A percentile compares a stretch with the other conserved stretches of the same genome.
Conservation (phyloP, 2,888 invertebrate species). For the Psylliodes chrysocephalus region DNA sequence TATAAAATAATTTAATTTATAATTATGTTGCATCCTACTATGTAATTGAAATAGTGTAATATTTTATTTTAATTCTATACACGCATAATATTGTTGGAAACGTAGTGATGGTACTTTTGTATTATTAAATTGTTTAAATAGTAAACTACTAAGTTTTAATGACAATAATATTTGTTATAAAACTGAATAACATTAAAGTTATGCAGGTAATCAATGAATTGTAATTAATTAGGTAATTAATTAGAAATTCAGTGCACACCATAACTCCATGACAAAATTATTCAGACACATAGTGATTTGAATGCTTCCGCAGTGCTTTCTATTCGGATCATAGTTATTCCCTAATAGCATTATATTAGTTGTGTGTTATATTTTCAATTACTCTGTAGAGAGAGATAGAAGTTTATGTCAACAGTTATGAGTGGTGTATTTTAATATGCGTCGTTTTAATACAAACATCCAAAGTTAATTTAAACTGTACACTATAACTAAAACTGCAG, state of each 20-base stretch:
- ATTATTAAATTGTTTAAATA: too few relatives aligned
- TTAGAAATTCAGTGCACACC: slow-evolving; percentile 12
- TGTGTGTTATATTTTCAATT: slow-evolving; percentile 28
- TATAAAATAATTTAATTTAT: too few relatives aligned
- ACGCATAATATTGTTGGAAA: too few relatives aligned
- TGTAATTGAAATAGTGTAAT: too few relatives aligned
- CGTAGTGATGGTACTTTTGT: too few relatives aligned
- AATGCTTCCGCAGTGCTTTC: slow-evolving; percentile 19
- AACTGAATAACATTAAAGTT: neutral
- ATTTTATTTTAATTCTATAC: too few relatives aligned
- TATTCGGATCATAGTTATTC: slow-evolving; percentile 22
- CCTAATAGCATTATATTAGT: slow-evolving; percentile 24
- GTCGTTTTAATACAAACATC: slow-evolving; percentile 9
- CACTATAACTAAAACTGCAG: neutral
- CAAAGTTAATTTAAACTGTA: slow-evolving; percentile 4
- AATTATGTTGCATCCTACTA: too few relatives aligned
- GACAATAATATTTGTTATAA: neutral
- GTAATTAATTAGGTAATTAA: slow-evolving; percentile 22
- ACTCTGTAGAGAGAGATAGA: slow-evolving; percentile 7
- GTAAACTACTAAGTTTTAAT: neutral
- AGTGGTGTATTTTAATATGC: slow-evolving; percentile 19
- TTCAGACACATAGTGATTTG: slow-evolving; percentile 20
- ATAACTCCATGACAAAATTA: slow-evolving; percentile 17
- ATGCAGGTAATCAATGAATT: slow-evolving; percentile 6
- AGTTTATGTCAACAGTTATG: slow-evolving; percentile 23